phyloP scores from a whole-genome alignment of 2,888 invertebrate genomes.

The Mechanitis mazaeus region DNA sequence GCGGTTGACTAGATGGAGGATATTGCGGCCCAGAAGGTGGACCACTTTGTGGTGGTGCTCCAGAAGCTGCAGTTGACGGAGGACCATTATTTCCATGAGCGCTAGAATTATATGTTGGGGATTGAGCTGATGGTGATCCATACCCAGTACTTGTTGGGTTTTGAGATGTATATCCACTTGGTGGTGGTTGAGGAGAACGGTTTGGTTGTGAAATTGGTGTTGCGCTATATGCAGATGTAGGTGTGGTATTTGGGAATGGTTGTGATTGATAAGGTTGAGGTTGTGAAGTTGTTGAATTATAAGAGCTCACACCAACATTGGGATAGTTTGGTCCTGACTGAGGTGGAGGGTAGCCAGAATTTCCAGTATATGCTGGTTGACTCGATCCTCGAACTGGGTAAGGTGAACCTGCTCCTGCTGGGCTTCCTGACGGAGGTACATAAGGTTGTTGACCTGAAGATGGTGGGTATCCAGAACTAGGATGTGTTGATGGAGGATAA shows the following conservation, averaged over 20 bases:
- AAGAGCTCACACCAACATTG: constrained; percentile 67
- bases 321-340: constrained; percentile 66
- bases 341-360: constrained; percentile 66
- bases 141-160: constrained; percentile 76
- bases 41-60: constrained; percentile 66
- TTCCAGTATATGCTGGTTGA: constrained; percentile 67
- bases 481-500: constrained; percentile 74
- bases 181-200: constrained; percentile 76
- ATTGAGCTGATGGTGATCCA: constrained; percentile 80
- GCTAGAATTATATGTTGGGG: constrained; percentile 80
- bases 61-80: constrained; percentile 68
- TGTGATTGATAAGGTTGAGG: constrained; percentile 72
- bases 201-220: constrained; percentile 72
- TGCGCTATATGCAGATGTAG: constrained; percentile 73
- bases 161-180: constrained; percentile 75
- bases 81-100: constrained; percentile 72
- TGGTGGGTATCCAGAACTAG: constrained; percentile 67
- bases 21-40: constrained; percentile 78
- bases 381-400: constrained; percentile 64
- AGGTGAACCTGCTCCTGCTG: constrained; percentile 61
- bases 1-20: constrained; percentile 78
- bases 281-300: constrained; percentile 67
- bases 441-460: constrained; percentile 68
- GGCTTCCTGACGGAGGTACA: constrained; percentile 69
- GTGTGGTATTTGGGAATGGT: constrained; percentile 68